Evolutionary conservation across 2,797 vertebrate species (phyloP), one percentile per base, ranked within the genome.

Genomic region (Thaleichthys pacificus): DNA sequence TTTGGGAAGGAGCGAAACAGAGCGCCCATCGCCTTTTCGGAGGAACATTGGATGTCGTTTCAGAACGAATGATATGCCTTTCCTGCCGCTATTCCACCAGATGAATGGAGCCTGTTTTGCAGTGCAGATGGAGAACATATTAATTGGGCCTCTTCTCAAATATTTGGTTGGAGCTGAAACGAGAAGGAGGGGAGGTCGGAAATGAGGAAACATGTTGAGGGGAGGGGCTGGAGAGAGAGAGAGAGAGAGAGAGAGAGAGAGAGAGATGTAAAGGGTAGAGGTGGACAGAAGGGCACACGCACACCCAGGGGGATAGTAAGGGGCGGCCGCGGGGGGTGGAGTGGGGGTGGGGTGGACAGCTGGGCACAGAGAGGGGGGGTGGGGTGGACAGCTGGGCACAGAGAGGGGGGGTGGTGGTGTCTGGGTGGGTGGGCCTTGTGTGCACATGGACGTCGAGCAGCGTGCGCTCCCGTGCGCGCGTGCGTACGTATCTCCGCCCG

Each of bases 331-430:
- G 86, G 86, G 86, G 24, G 61, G 22, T 24, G 72, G 80, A 78
- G 86, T 83, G 74, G 78, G 80, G 15, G 12, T 24, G 42, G 14
- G 1, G 60, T 76, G 75, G 84, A 86, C 87, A 87, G 89, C 84
- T 88, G 86, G 86, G 76, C 85, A 80, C 26, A 56, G 28, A 30
- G 72, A 78, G 80, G 86, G 84, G 74, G 79, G 80, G 11, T 14
- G 64, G 21, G 1, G 60, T 76, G 75, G 84, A 86, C 87, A 87
- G 88, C 84, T 88, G 86, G 86, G 76, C 85, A 81, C 26, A 56
- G n/a, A 32, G 73, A 80, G 80, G 87, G 82, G 75, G 80, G n/a
- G 1, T 0, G 78, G 84, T 83, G 86, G 22, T 64, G 61, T 80
- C 62, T 61, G 54, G 69, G 60, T 61, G 54, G 69, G 60, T 21